Conservation (phyloP, 2,888 invertebrate species). For the Orthonevra nobilis region DNA sequence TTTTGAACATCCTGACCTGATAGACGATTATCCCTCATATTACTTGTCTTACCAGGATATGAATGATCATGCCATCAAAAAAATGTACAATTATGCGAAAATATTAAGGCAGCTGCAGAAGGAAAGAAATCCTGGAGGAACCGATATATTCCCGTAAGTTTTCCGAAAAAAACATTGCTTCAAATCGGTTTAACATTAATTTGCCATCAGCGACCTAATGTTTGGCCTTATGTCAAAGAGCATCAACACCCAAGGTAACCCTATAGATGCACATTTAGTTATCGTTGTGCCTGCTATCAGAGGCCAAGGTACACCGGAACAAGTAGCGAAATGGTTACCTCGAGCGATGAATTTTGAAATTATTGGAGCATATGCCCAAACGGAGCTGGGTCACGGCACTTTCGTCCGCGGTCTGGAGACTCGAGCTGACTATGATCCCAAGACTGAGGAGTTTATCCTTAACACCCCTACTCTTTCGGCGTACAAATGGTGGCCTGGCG, state of each 20-base stretch:
- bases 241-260: slow-evolving; percentile 74
- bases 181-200: neutral
- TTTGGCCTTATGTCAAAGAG: too few relatives aligned
- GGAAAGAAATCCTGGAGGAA: slow-evolving; percentile 81
- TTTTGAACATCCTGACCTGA: slow-evolving; percentile 55
- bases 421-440: slow-evolving; percentile 92
- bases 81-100: slow-evolving; percentile 81
- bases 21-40: slow-evolving; percentile 53
- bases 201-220: too few relatives aligned
- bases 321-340: slow-evolving; percentile 92
- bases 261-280: slow-evolving; percentile 87
- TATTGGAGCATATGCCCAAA: slow-evolving; percentile 97
- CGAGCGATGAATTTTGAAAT: slow-evolving; percentile 89
- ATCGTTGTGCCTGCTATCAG: slow-evolving; percentile 95
- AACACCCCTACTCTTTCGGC: slow-evolving; percentile 93
- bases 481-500: slow-evolving; percentile 98
- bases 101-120: slow-evolving; percentile 87
- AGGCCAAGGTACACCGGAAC: slow-evolving; percentile 92
- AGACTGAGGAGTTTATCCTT: slow-evolving; percentile 91
- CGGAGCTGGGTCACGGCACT: slow-evolving; percentile 97
- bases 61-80: slow-evolving; percentile 70
- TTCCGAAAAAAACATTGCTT: too few relatives aligned
- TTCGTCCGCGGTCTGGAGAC: slow-evolving; percentile 94
- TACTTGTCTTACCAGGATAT: slow-evolving; percentile 75
- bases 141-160: slow-evolving; percentile 76